Evolutionary conservation across 2,888 invertebrate genomes (phyloP).

Genomic region (Macaria liturata): DNA sequence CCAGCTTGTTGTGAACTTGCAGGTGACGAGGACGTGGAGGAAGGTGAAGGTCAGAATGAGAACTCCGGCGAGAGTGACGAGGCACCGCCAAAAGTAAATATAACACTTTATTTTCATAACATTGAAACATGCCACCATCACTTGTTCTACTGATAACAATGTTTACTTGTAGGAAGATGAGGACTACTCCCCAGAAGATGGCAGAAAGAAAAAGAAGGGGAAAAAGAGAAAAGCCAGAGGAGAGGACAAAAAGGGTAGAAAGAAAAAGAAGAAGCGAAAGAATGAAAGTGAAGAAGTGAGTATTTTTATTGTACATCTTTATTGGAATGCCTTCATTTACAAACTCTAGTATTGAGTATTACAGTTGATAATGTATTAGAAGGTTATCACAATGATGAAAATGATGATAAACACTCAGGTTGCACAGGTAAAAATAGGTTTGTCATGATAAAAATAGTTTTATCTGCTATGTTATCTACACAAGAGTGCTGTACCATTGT

Average conservation of each 20-base stretch:
- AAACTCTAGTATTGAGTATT: too few species aligned
- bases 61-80: conserved; percentile 91
- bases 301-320: conserved; percentile 18
- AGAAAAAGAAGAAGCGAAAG: conserved; percentile 97
- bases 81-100: conserved; percentile 82
- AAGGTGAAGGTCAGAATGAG: conserved; percentile 86
- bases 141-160: conserved; percentile 17
- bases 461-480: conserved; percentile 15
- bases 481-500: too few species aligned
- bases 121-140: conserved; percentile 2
- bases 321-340: not conserved
- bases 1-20: conserved; percentile 71
- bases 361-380: not conserved
- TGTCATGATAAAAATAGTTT: conserved; percentile 8
- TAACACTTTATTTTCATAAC: conserved; percentile 23
- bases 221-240: conserved; percentile 96
- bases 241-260: conserved; percentile 95
- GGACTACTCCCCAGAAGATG: conserved; percentile 93
- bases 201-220: conserved; percentile 94
- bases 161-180: conserved; percentile 87
- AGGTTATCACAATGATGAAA: conserved; percentile 5
- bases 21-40: conserved; percentile 89
- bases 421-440: not conserved
- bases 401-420: not conserved
- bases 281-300: conserved; percentile 92